Percentiles rank a stretch among this genome's conserved stretches.
These are phyloP conservation scores for Campoplex nolae DNA, from an alignment of 2,888 invertebrate species.

Conservation along the genomic window DNA sequence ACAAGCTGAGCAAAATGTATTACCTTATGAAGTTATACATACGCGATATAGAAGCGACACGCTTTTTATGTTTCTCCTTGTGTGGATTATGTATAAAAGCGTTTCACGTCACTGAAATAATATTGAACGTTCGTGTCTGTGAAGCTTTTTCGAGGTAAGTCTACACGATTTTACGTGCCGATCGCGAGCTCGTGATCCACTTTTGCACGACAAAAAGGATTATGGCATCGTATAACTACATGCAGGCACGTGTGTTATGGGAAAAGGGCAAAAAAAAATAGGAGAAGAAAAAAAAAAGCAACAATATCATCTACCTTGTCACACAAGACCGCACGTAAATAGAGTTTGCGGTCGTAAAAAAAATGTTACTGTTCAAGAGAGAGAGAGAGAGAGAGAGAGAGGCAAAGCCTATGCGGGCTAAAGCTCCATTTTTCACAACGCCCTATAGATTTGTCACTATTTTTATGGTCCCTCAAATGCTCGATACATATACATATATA, in stretches of 20 bases:
- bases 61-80: slow-evolving; percentile 3
- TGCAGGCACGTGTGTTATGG: slow-evolving; percentile 22
- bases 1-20: slow-evolving; percentile 42
- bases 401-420: slow-evolving; percentile 9
- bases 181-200: slow-evolving; percentile 31
- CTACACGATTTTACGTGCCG: slow-evolving; percentile 44
- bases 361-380: slow-evolving; percentile 14
- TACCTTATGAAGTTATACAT: slow-evolving; percentile 17
- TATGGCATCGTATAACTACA: slow-evolving; percentile 1
- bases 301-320: slow-evolving; percentile 42
- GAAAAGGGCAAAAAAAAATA: slow-evolving; percentile 4
- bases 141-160: slow-evolving; percentile 26
- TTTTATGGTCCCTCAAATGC: not conserved
- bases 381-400: slow-evolving; percentile 2
- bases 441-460: not conserved
- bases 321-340: slow-evolving; percentile 62
- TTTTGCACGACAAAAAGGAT: slow-evolving; percentile 40
- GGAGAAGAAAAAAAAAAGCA: slow-evolving; percentile 24
- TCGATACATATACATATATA: not conserved
- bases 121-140: slow-evolving; percentile 47
- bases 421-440: slow-evolving; percentile 40
- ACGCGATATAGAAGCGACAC: not conserved
- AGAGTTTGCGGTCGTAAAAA: slow-evolving; percentile 61
- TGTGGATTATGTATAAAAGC: slow-evolving; percentile 28
- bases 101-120: slow-evolving; percentile 52